phyloP scores from a whole-genome alignment of 2,113 vertebrate genomes.

The Plestiodon gilberti region DNA sequence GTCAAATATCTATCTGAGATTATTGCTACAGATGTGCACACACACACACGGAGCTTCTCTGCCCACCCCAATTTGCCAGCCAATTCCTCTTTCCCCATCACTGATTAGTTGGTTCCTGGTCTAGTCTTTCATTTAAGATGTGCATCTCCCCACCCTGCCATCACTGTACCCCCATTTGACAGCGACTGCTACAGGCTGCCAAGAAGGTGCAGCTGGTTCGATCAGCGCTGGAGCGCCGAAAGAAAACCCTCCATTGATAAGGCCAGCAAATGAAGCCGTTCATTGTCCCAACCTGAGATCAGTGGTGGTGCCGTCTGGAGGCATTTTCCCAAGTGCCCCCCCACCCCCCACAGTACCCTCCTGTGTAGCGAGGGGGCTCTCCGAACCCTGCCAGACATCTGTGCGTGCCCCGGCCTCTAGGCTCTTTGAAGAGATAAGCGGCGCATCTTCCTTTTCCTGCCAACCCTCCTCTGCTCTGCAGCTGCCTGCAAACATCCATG shows the following conservation, averaged over 20 bases:
- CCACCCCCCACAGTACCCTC: neutral
- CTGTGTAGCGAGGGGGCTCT: neutral
- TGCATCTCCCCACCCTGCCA: neutral
- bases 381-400: neutral
- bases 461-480: constrained; percentile 23
- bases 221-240: rapidly evolving
- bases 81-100: too few relatives aligned
- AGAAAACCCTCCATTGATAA: rapidly evolving
- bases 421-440: constrained; percentile 8
- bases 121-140: neutral
- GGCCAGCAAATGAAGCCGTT: neutral
- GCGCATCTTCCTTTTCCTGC: constrained; percentile 43
- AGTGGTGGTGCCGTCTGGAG: neutral
- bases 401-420: neutral
- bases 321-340: neutral
- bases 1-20: too few relatives aligned
- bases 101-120: neutral
- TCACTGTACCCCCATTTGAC: rapidly evolving
- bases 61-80: too few relatives aligned
- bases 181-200: neutral
- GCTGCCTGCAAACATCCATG: constrained; percentile 29
- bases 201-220: neutral
- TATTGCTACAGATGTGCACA: too few relatives aligned
- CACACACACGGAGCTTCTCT: too few relatives aligned
- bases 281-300: neutral